These are phyloP conservation scores for Mico argentatus DNA, from an alignment of 2,797 vertebrate species.

Conservation along the genomic window DNA sequence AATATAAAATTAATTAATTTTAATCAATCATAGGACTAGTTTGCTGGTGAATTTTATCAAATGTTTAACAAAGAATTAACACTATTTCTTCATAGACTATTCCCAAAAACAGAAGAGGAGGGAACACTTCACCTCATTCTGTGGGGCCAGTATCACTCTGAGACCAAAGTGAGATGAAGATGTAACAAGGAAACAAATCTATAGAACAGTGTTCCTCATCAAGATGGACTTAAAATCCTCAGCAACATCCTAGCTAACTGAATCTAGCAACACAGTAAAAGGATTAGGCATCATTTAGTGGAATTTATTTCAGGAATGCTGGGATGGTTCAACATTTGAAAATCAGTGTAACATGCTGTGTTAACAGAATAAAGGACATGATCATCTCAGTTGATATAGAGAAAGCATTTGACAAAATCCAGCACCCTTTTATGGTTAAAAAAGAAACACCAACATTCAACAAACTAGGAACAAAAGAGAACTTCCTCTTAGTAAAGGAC, in stretches of 20 bases:
- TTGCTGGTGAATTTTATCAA: neutral
- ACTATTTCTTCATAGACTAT: neutral
- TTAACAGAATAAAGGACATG: neutral
- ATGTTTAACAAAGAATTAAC: neutral
- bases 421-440: neutral
- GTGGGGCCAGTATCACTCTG: rapidly evolving
- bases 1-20: neutral
- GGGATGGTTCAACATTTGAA: neutral
- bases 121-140: neutral
- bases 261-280: no score
- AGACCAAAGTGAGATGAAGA: neutral
- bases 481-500: neutral
- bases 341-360: neutral
- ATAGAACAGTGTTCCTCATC: rapidly evolving
- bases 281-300: neutral
- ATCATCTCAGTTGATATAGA: neutral
- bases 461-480: no score
- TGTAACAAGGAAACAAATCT: neutral
- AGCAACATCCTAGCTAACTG: rapidly evolving
- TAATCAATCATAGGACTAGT: neutral
- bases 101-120: neutral
- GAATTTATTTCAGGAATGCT: neutral
- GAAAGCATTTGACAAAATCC: neutral
- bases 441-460: neutral
- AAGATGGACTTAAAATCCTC: neutral